Evolutionary conservation across 2,888 invertebrate species (phyloP).

Genomic region (Chironomus tentans): DNA sequence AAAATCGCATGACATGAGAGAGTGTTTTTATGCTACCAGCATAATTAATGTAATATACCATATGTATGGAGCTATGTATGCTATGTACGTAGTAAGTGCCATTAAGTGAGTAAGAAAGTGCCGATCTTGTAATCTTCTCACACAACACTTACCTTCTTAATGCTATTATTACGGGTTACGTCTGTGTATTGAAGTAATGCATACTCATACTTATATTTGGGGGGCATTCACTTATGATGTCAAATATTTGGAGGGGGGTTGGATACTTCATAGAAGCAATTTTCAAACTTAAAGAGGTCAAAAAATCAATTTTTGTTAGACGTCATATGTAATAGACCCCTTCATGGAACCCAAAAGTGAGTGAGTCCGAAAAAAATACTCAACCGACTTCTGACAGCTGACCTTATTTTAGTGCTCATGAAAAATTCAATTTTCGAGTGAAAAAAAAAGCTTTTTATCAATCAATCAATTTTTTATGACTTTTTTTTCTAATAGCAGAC

Average conservation of each 20-base stretch:
- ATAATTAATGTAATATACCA: not conserved
- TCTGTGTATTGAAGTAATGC: too few relatives aligned
- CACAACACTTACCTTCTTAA: not conserved
- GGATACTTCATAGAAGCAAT: too few relatives aligned
- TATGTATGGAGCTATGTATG: not conserved
- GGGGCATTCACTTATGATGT: too few relatives aligned
- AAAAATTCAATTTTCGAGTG: slow-evolving; percentile 1
- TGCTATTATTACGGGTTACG: not conserved
- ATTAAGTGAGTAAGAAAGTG: not conserved
- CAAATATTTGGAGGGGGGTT: too few relatives aligned
- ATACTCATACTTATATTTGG: too few relatives aligned
- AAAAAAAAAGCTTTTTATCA: slow-evolving; percentile 9
- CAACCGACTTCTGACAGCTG: not conserved
- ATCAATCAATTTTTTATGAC: slow-evolving; percentile 21
- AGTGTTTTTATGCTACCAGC: not conserved
- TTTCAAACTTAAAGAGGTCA: too few relatives aligned
- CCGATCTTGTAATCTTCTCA: not conserved
- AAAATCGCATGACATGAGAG: not conserved
- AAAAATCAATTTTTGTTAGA: too few relatives aligned
- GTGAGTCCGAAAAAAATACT: not conserved
- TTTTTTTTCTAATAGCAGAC: not conserved
- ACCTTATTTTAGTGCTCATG: not conserved
- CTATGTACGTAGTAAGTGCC: not conserved
- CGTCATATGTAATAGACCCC: too few relatives aligned
- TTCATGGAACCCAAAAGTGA: not conserved